Evolutionary conservation across 2,113 vertebrate genomes (phyloP).

Genomic region (Numida meleagris): DNA sequence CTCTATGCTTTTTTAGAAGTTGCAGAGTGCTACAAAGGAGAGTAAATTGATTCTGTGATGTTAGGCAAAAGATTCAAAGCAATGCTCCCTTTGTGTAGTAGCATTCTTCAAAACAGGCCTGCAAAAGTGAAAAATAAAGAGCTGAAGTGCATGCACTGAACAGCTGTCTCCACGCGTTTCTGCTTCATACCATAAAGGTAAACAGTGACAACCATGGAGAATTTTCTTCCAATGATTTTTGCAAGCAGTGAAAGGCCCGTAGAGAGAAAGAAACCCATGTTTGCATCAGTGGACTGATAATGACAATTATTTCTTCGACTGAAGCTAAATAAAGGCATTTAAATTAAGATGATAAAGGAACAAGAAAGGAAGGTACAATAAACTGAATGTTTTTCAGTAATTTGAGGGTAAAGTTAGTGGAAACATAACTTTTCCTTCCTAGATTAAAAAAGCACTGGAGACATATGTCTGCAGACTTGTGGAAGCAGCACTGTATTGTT

Average conservation of each 20-base stretch:
- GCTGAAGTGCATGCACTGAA: not conserved
- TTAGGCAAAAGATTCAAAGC: not conserved
- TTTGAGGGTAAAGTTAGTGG: not conserved
- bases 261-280: not conserved
- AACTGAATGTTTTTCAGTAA: not conserved
- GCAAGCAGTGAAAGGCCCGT: not conserved
- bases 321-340: not conserved
- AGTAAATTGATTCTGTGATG: not conserved
- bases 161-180: not conserved
- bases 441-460: not conserved
- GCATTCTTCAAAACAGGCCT: not conserved
- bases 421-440: not conserved
- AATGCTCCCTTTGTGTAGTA: not conserved
- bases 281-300: not conserved
- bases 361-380: not conserved
- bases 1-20: not conserved
- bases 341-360: not conserved
- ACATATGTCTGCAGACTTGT: not conserved
- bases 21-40: not conserved
- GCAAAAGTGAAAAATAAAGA: not conserved
- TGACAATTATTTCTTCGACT: not conserved
- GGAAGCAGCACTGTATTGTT: not conserved
- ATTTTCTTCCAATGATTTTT: not conserved
- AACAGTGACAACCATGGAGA: not conserved
- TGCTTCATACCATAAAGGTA: not conserved